phyloP scores from a whole-genome alignment of 2,797 vertebrate genomes.

The Macroramphosus scolopax region DNA sequence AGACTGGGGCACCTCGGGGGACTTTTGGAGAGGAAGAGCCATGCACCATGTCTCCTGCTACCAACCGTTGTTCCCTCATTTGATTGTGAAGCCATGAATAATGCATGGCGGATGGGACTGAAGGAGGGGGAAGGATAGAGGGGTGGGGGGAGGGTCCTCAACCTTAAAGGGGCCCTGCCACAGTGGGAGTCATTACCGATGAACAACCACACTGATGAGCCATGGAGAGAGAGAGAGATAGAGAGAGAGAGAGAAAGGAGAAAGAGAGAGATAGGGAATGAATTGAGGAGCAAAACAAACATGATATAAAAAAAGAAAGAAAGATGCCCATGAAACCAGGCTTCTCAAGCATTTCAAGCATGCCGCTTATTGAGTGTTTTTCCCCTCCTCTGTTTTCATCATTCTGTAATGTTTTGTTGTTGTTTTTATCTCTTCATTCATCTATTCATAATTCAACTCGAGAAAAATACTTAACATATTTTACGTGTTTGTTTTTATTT shows the following conservation, averaged over 20 bases:
- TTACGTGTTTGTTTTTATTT: slow-evolving; percentile 55
- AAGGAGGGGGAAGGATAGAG: slow-evolving; percentile 50
- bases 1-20: slow-evolving; percentile 82
- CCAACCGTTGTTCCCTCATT: slow-evolving; percentile 85
- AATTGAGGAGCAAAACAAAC: slow-evolving; percentile 76
- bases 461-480: slow-evolving; percentile 44
- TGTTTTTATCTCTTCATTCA: slow-evolving; percentile 69
- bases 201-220: slow-evolving; percentile 82
- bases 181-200: slow-evolving; percentile 87
- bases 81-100: slow-evolving; percentile 84
- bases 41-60: slow-evolving; percentile 82
- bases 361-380: slow-evolving; percentile 63
- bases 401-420: slow-evolving; percentile 63
- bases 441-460: slow-evolving; percentile 64
- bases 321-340: slow-evolving; percentile 70
- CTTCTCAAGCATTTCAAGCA: slow-evolving; percentile 70
- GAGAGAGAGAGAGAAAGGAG: slow-evolving; percentile 27
- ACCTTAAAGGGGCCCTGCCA: slow-evolving; percentile 83
- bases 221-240: slow-evolving; percentile 47
- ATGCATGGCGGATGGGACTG: slow-evolving; percentile 77
- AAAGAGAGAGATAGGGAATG: slow-evolving; percentile 46
- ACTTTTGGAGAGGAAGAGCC: slow-evolving; percentile 80
- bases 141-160: slow-evolving; percentile 57
- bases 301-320: slow-evolving; percentile 64
- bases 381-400: slow-evolving; percentile 54